These are phyloP conservation scores for Oligia fasciuncula DNA, from an alignment of 2,888 invertebrate genomes.

Conservation along the genomic window DNA sequence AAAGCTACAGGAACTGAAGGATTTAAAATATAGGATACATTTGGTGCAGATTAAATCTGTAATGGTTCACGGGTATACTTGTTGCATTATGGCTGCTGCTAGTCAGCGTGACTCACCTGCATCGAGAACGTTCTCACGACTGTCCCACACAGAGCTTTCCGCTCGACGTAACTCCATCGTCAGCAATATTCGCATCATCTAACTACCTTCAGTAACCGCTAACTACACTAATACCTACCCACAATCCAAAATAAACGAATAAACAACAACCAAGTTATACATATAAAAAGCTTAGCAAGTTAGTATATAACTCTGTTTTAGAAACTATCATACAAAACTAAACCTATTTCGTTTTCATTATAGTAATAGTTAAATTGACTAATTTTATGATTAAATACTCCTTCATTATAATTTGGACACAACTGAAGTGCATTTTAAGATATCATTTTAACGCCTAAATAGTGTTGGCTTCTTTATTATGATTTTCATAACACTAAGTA, in stretches of 20 bases:
- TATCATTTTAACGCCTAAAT: constrained; percentile 69
- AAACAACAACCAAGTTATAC: constrained; percentile 85
- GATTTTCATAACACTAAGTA: constrained; percentile 78
- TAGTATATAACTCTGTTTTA: constrained; percentile 77
- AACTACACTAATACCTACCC: constrained; percentile 81
- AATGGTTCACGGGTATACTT: background rate
- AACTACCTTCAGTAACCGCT: constrained; percentile 58
- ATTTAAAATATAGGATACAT: constrained; percentile 46
- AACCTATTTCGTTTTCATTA: constrained; percentile 81
- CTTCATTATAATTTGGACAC: constrained; percentile 79
- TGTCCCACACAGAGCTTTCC: constrained; percentile 35
- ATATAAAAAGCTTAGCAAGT: constrained; percentile 82
- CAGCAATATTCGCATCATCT: constrained; percentile 38
- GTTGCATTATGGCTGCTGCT: background rate
- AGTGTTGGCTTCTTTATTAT: constrained; percentile 73
- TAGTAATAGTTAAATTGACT: constrained; percentile 83
- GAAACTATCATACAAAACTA: constrained; percentile 80
- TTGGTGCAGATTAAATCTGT: constrained; percentile 4
- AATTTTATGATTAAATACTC: constrained; percentile 83
- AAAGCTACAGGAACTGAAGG: constrained; percentile 45
- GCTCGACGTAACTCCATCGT: constrained; percentile 4
- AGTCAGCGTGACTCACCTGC: constrained; percentile 27
- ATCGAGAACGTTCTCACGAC: constrained; percentile 40
- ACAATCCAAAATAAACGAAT: constrained; percentile 81
- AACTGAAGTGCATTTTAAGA: constrained; percentile 76